phyloP scores from a whole-genome alignment of 2,888 invertebrate genomes.

The Epistrophella euchroma region DNA sequence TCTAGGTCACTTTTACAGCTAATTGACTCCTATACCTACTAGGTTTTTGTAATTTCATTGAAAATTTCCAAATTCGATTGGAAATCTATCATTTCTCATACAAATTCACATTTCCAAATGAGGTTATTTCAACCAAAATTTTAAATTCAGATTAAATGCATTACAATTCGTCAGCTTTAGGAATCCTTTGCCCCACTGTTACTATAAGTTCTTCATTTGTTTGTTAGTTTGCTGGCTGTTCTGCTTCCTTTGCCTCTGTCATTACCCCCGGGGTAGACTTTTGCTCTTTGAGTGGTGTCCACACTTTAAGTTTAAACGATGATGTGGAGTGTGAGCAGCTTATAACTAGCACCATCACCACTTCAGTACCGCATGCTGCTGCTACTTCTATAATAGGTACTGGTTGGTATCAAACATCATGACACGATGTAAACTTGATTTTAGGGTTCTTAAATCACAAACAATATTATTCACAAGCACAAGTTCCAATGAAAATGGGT shows the following conservation, averaged over 20 bases:
- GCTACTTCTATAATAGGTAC: background rate
- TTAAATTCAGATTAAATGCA: background rate
- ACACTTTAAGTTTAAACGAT: conserved; percentile 49
- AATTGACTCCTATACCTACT: too few relatives aligned
- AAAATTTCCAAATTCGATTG: too few relatives aligned
- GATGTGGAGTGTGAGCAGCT: conserved; percentile 39
- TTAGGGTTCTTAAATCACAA: conserved; percentile 28
- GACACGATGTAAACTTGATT: conserved; percentile 32
- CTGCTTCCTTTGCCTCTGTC: background rate
- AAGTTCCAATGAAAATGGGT: conserved; percentile 1
- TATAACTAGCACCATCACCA: conserved; percentile 20
- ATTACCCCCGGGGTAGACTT: background rate
- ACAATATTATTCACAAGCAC: background rate
- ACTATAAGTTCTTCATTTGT: background rate
- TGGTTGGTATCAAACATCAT: conserved; percentile 16
- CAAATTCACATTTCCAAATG: too few relatives aligned
- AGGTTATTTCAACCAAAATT: too few relatives aligned
- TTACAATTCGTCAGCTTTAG: background rate
- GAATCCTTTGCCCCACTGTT: background rate
- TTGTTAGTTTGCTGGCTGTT: conserved; percentile 11
- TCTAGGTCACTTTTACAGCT: too few relatives aligned
- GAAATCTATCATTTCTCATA: too few relatives aligned
- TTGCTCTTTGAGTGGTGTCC: conserved; percentile 42
- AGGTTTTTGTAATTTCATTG: too few relatives aligned
- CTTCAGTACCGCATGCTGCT: conserved; percentile 3